Conservation (phyloP, 2,113 vertebrate species). For the Puntigrus tetrazona region DNA sequence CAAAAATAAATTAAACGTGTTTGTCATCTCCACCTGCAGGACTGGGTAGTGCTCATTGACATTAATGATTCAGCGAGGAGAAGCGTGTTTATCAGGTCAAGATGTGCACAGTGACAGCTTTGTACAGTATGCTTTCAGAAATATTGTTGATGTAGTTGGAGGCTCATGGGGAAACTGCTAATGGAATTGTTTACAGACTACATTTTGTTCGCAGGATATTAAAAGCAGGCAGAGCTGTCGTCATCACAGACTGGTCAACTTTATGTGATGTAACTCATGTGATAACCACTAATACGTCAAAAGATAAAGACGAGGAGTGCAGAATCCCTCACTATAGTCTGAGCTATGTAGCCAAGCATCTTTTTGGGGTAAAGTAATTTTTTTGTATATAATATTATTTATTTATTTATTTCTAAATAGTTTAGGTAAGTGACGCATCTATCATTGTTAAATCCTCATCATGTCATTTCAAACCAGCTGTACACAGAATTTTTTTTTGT, state of each 20-base stretch:
- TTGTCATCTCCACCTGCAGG: slow-evolving; percentile 52
- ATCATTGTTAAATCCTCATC: background rate
- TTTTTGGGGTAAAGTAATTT: slow-evolving; percentile 83
- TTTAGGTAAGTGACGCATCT: background rate
- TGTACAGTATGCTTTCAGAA: background rate
- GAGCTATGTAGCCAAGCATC: slow-evolving; percentile 83
- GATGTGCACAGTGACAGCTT: background rate
- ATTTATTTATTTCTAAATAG: too few species aligned
- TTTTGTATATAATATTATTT: too few species aligned
- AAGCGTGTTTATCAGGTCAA: slow-evolving; percentile 84
- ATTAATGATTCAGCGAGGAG: slow-evolving; percentile 73
- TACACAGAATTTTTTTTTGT: background rate
- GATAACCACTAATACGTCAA: slow-evolving; percentile 70
- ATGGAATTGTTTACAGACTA: background rate
- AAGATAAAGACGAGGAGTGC: slow-evolving; percentile 58
- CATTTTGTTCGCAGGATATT: slow-evolving; percentile 80
- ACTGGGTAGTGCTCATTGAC: slow-evolving; percentile 87
- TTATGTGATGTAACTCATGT: slow-evolving; percentile 82
- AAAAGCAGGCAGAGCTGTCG: slow-evolving; percentile 83
- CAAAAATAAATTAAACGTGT: background rate
- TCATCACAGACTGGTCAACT: slow-evolving; percentile 71
- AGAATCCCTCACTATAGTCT: slow-evolving; percentile 77
- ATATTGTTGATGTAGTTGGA: background rate
- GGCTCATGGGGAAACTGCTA: too few species aligned
- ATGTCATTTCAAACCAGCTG: background rate